phyloP scores from a whole-genome alignment of 2,113 vertebrate genomes.

The Climacteris rufus region DNA sequence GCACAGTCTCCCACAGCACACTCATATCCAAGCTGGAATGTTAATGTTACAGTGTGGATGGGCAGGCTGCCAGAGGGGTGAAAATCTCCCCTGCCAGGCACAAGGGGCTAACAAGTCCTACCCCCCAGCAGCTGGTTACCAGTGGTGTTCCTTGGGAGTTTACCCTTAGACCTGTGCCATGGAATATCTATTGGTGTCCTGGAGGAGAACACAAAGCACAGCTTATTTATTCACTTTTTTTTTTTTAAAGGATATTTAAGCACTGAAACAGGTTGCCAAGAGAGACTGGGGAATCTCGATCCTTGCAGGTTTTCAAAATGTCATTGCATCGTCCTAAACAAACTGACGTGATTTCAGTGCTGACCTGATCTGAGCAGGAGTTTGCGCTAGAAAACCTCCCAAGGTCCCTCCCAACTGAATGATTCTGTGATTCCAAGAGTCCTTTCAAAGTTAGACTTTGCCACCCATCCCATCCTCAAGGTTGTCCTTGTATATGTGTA shows the following conservation, averaged over 20 bases:
- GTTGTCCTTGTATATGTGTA: background rate
- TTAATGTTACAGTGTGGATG: background rate
- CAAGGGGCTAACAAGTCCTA: background rate
- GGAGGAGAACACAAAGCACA: background rate
- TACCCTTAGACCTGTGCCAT: background rate
- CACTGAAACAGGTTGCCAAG: background rate
- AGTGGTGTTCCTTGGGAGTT: background rate
- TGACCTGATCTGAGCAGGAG: background rate
- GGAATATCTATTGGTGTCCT: background rate
- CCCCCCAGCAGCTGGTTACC: background rate
- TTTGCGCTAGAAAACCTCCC: background rate
- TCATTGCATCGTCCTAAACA: background rate
- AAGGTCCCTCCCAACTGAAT: background rate
- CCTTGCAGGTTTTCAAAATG: background rate
- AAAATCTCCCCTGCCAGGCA: background rate
- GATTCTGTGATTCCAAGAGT: background rate
- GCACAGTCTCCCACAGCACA: background rate
- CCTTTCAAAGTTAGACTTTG: background rate
- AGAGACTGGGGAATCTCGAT: accelerated
- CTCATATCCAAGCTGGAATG: background rate
- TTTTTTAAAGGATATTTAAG: background rate
- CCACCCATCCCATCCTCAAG: background rate
- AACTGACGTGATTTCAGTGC: background rate
- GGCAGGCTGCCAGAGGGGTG: background rate
- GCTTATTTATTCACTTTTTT: background rate